Conservation (phyloP, 1,140 invertebrate species). For the Aphidius ervi region DNA sequence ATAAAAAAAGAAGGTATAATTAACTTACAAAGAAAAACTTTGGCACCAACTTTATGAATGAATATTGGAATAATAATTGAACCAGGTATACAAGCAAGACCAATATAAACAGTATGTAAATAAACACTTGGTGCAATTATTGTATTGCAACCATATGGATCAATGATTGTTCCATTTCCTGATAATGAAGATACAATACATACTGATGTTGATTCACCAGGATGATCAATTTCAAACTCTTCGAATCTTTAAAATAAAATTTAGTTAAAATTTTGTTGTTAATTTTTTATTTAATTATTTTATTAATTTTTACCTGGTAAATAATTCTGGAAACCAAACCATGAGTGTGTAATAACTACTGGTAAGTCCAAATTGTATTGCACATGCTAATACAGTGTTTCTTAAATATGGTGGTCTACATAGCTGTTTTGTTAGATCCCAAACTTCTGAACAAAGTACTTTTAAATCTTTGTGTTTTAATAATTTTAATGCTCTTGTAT, state of each 20-base stretch:
- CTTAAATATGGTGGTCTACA: slow-evolving; percentile 66
- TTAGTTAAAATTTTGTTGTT: neutral
- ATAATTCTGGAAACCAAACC: slow-evolving; percentile 81
- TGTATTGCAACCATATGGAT: slow-evolving; percentile 38
- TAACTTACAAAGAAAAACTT: slow-evolving; percentile 72
- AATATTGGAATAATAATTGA: slow-evolving; percentile 68
- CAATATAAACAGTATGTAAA: slow-evolving; percentile 67
- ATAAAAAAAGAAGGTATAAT: too few species aligned
- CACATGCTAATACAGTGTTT: slow-evolving; percentile 68
- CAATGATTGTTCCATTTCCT: slow-evolving; percentile 35
- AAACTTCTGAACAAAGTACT: slow-evolving; percentile 61
- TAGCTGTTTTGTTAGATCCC: slow-evolving; percentile 63
- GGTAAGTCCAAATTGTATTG: slow-evolving; percentile 70
- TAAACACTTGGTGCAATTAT: slow-evolving; percentile 63
- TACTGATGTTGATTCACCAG: slow-evolving; percentile 62
- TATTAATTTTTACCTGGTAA: slow-evolving; percentile 44
- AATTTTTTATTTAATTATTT: neutral
- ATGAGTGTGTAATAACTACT: slow-evolving; percentile 78
- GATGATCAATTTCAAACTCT: slow-evolving; percentile 62
- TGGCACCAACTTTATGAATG: slow-evolving; percentile 67
- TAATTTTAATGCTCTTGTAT: slow-evolving; percentile 44
- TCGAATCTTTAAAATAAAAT: slow-evolving; percentile 60
- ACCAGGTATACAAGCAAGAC: slow-evolving; percentile 69
- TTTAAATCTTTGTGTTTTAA: slow-evolving; percentile 65
- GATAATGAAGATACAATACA: slow-evolving; percentile 64